Conservation (phyloP, 2,797 vertebrate species). For the Bovichtus diacanthus region DNA sequence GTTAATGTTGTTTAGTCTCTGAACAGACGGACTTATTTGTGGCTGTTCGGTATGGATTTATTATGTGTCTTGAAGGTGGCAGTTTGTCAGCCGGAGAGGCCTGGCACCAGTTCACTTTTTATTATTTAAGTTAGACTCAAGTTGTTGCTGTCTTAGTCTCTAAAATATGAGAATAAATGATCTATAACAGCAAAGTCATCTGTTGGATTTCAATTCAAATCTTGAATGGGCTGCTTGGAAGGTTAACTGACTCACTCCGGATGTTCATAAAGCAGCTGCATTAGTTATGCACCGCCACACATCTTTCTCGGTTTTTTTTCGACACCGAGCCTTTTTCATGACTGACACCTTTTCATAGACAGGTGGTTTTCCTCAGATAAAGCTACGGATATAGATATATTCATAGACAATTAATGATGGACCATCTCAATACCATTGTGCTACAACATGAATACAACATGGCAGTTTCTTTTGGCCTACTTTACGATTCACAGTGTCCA, state of each 20-base stretch:
- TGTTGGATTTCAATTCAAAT: not conserved
- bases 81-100: conserved; percentile 1
- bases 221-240: not conserved
- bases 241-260: not conserved
- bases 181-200: not conserved
- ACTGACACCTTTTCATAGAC: not conserved
- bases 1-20: not conserved
- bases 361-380: not conserved
- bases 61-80: not conserved
- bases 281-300: not conserved
- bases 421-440: too few species aligned
- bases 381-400: not conserved
- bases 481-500: too few species aligned
- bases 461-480: too few species aligned
- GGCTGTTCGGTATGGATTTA: not conserved
- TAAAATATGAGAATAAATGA: not conserved
- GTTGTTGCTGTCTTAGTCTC: not conserved
- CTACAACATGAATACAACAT: too few species aligned
- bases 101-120: not conserved
- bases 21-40: not conserved
- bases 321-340: too few species aligned
- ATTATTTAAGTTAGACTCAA: not conserved
- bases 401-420: too few species aligned
- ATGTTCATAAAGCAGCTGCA: not conserved
- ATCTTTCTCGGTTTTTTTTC: too few species aligned